Evolutionary conservation across 2,888 invertebrate genomes (phyloP), one percentile per base, ranked within the genome.

Genomic region (Dynastes hyllus): DNA sequence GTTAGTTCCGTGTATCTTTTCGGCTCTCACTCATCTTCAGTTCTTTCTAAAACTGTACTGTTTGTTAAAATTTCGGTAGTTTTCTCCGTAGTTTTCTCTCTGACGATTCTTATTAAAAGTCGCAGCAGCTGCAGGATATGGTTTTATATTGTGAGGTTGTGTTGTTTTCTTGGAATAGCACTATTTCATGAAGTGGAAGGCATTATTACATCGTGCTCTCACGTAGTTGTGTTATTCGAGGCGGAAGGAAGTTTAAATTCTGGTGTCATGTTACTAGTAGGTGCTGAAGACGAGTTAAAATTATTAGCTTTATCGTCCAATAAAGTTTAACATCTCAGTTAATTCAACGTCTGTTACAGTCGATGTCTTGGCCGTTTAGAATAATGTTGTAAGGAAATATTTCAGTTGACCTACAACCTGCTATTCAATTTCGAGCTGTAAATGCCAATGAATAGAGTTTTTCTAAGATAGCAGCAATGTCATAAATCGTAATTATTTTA

Each of bases 391-490:
- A 79, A 13, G 79, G 73, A 37, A 78, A 66, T 27, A 77, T 73
- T 29, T 50, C 78, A 51, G 77, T 79, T 58, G 50, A 51, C 50
- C 69, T 37, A 55, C 78, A 78, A 65, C 61, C 70, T 40, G 70
- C 22, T 22, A 22, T 27, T 29, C 66, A 55, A 50, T 79, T 76
- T 77, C 40, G n/a, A 53, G 29, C 11, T 53, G 76, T 51, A 76
- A 79, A 79, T 27, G 76, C 79, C 8, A 79, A 40, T 45, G 71
- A 65, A 22, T 22, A 22, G 1, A 1, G 1, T 22, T 22, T 22
- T 22, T 22, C 79, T 55, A 79, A 27, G 27, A 79, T 53, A 70
- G 77, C 79, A 51, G 77, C 70, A 50, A 79, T 79, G 45, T 77
- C 77, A 22, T 79, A 79, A 55, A 27, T 29, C 5, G 32, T 66